Base-by-base conservation (phyloP, 2,797 vertebrate genomes). In the Macroramphosus scolopax region DNA sequence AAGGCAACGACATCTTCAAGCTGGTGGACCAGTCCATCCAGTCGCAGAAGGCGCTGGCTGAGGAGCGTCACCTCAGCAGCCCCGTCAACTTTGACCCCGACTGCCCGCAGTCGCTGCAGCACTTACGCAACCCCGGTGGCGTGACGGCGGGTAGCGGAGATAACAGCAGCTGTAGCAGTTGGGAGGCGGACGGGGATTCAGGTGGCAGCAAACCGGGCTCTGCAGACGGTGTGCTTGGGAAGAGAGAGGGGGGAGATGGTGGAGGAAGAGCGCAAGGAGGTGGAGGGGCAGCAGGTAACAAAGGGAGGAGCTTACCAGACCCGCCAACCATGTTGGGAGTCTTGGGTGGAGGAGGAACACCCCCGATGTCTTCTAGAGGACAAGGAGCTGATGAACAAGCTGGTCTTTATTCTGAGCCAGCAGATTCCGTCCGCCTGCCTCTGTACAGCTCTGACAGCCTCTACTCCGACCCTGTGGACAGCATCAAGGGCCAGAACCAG, bases 1-100 rank as follows among this genome's bases (percentile, higher is more conserved):
- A 98, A 68, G 97, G 97, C 50, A 97, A 97, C 0, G 95, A 98
- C 68, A 94, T 99, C 78, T 99, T 99, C 75, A 82, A 65, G 29
- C 84, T 94, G 14, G 94, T 99, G 43, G 96, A 98, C 77, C 83
- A 84, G 5, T 92, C 93, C 34, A 99, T 99, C 81, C 90, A 87
- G 33, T 91, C 89, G 22, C 95, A 98, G 78, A 98, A 97, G 75
- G 91, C 87, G 0, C 90, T 90, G 63, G 92, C 63, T 0, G 90
- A 93, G 54, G 93, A 93, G 59, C 82, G 78, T 10, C 70, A 88
- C 54, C 80, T 87, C 67, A 92, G 92, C 82, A 60, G 67, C 17
- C 73, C 86, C 40, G 54, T 75, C 0, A 73, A 30, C 60, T 58
- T 82, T 5, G 93, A 94, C 0, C 41, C 77, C 0, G 93, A 93